Evolutionary conservation across 2,888 invertebrate species (phyloP).

Genomic region (Phalera bucephala): DNA sequence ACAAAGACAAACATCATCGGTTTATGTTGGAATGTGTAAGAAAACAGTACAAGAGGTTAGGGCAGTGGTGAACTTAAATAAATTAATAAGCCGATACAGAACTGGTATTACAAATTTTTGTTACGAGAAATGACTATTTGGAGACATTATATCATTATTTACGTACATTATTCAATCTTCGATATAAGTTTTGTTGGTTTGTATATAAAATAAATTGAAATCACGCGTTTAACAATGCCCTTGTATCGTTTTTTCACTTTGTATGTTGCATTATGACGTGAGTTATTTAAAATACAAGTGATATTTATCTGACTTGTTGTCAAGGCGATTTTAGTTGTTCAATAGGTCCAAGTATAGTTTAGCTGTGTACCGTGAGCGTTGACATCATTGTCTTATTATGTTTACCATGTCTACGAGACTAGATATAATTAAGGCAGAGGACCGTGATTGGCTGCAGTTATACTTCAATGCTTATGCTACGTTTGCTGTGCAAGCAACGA

Average conservation of each 20-base stretch:
- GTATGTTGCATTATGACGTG: too few relatives aligned
- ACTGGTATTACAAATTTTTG: too few relatives aligned
- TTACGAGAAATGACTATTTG: too few relatives aligned
- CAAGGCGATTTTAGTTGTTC: conserved; percentile 17
- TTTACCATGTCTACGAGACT: conserved; percentile 9
- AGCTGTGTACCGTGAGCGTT: conserved; percentile 19
- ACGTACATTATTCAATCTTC: too few relatives aligned
- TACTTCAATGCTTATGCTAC: neutral
- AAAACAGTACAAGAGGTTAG: neutral
- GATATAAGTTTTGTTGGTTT: too few relatives aligned
- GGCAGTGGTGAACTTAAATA: conserved; percentile 4
- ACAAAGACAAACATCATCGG: conserved; percentile 19
- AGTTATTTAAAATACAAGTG: too few relatives aligned
- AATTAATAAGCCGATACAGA: conserved; percentile 14
- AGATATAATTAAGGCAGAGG: conserved; percentile 9
- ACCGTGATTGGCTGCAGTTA: conserved; percentile 4
- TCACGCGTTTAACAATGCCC: too few relatives aligned
- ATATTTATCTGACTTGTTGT: conserved; percentile 1
- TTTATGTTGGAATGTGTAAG: conserved; percentile 10
- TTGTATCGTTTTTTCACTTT: too few relatives aligned
- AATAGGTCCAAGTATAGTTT: neutral
- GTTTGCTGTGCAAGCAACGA: neutral
- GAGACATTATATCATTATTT: too few relatives aligned
- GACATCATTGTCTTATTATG: conserved; percentile 35
- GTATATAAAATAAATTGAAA: too few relatives aligned